Base-by-base conservation (phyloP, 2,113 vertebrate species). In the Pagrus major region DNA sequence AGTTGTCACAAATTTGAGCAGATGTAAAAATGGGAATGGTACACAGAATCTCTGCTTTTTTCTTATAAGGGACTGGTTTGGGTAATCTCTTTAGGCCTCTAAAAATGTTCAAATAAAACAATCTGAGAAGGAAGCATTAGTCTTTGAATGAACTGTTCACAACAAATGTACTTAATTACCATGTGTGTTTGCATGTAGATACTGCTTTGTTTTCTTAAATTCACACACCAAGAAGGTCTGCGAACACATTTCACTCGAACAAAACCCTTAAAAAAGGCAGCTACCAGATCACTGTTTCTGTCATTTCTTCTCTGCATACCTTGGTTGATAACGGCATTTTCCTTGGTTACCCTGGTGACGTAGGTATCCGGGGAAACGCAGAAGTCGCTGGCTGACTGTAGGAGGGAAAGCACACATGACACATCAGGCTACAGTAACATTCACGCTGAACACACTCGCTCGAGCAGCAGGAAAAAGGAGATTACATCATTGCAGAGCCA, bases 301-400 rank as follows among this genome's bases (percentile, higher is more conserved):
- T 44, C 1, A 31, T 23, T 47, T 33, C 37, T 31, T 8, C 10
- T 29, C 39, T 61, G 54, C 71, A 15, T 87, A 98, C 97, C 97
- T 92, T 96, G 78, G 68, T 94, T 93, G 77, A 98, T 95, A 85
- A 99, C 96, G 0, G 92, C 92, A 7, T 96, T 94, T 51, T 97
- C 96, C 80, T 96, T 95, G 39, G 96, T 96, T 87, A 96, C 94
- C 91, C 93, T 93, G 91, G 95, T 95, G 86, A 99, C 86, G 0
- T 96, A 98, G 68, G 94, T 91, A 85, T 98, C 96, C 0, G 97
- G 97, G 73, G 96, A 95, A 55, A 97, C 93, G 35, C 97, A 99
- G 92, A 99, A 99, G 88, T 99, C 97, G 44, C 97, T 97, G 92
- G 96, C 96, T 41, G 95, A 96, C 97, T 99, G 68, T 63, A 52